Conservation (phyloP, 2,888 invertebrate species). For the Drosophila bunnanda region DNA sequence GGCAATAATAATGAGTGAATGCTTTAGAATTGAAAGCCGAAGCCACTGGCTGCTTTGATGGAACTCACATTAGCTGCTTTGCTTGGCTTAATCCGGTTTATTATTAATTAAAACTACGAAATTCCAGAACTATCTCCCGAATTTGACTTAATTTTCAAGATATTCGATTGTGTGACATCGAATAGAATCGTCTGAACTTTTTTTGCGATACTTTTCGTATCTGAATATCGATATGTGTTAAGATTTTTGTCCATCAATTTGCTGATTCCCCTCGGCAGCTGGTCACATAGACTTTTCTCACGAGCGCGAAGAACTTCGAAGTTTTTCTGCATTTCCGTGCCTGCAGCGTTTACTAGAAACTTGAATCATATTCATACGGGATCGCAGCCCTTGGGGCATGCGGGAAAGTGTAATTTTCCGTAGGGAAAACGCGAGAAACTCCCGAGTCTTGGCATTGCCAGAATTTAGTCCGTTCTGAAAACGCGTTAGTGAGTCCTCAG, state of each 20-base stretch:
- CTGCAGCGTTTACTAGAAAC: not conserved
- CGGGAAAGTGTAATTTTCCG: not conserved
- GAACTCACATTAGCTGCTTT: constrained; percentile 65
- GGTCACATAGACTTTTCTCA: not conserved
- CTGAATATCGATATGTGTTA: not conserved
- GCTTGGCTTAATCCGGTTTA: constrained; percentile 55
- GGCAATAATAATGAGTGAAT: constrained; percentile 39
- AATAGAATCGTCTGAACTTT: too few relatives aligned
- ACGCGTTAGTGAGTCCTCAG: constrained; percentile 8
- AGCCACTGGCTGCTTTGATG: not conserved
- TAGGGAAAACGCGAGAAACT: not conserved
- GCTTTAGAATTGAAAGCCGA: not conserved
- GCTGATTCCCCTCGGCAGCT: not conserved
- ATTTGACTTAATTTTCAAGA: constrained; percentile 3
- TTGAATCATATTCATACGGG: not conserved
- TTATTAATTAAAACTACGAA: constrained; percentile 75
- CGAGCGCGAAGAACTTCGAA: not conserved
- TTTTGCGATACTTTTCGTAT: too few relatives aligned
- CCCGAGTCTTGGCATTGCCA: not conserved
- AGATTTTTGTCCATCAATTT: not conserved
- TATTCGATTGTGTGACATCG: too few relatives aligned
- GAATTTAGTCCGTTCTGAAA: not conserved
- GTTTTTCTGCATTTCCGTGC: not conserved
- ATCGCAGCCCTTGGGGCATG: too few relatives aligned
- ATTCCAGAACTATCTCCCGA: constrained; percentile 75